Evolutionary conservation across 2,113 vertebrate species (phyloP).

Genomic region (Hucho hucho): DNA sequence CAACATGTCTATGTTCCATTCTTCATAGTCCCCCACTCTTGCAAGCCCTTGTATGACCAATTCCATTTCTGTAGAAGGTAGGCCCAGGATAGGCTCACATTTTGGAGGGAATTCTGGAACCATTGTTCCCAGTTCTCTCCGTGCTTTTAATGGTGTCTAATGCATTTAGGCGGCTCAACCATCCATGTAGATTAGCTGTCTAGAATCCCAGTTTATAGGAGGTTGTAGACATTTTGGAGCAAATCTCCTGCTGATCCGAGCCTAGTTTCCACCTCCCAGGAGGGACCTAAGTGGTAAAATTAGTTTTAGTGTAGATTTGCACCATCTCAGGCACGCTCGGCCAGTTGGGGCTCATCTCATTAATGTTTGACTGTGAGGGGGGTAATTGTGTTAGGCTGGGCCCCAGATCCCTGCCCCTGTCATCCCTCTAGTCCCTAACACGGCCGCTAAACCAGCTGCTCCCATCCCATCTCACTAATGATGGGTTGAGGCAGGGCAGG

Average conservation of each 20-base stretch:
- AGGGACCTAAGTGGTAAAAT: not conserved
- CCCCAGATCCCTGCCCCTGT: not conserved
- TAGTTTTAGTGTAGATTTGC: not conserved
- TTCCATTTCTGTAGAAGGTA: no score
- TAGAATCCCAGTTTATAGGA: not conserved
- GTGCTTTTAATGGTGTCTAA: no score
- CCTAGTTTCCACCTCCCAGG: not conserved
- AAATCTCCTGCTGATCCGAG: not conserved
- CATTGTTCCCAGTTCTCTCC: no score
- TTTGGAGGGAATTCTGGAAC: no score
- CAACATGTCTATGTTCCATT: no score
- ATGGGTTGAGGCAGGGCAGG: slow-evolving; percentile 1
- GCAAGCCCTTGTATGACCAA: no score
- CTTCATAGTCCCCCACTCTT: no score
- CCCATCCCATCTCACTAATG: slow-evolving; percentile 32
- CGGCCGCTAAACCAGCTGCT: slow-evolving; percentile 45
- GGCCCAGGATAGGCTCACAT: no score
- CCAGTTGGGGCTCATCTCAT: not conserved
- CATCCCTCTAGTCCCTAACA: not conserved
- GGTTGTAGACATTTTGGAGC: not conserved
- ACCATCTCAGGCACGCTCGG: no score
- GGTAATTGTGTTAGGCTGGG: not conserved
- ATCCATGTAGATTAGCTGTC: no score
- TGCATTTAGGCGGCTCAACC: no score
- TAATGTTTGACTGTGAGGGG: not conserved